Conservation (phyloP, 2,888 invertebrate genomes). For the Tricholauxania praeusta region DNA sequence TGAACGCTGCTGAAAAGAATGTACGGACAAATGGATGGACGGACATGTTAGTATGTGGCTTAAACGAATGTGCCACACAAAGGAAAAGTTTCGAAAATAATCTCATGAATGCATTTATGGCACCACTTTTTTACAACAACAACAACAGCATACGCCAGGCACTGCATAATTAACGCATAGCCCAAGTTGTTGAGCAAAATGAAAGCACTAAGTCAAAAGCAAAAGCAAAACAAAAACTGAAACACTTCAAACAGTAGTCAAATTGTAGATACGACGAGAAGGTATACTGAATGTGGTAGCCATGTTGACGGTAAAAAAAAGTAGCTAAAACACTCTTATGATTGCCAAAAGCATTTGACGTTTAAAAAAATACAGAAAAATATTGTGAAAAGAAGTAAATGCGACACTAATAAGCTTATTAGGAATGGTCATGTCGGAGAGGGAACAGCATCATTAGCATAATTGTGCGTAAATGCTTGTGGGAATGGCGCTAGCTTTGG, state of each 20-base stretch:
- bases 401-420: too few species aligned
- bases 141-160: neutral
- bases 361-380: too few species aligned
- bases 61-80: neutral
- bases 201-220: neutral
- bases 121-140: conserved; percentile 4
- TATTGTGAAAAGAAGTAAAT: too few species aligned
- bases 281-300: neutral
- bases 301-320: too few species aligned
- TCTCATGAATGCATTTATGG: conserved; percentile 4
- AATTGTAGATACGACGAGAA: neutral
- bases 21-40: neutral
- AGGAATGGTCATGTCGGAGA: too few species aligned
- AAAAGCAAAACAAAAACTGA: neutral
- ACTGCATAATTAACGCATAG: conserved; percentile 24
- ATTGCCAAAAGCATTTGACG: neutral
- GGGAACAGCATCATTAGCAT: too few species aligned
- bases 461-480: too few species aligned
- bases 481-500: too few species aligned
- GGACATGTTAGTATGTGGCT: neutral
- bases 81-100: neutral
- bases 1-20: conserved; percentile 2
- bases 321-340: neutral
- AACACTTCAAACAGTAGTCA: neutral
- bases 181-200: neutral